Conservation (phyloP, 2,113 vertebrate genomes). For the Plecturocebus donacophilus region DNA sequence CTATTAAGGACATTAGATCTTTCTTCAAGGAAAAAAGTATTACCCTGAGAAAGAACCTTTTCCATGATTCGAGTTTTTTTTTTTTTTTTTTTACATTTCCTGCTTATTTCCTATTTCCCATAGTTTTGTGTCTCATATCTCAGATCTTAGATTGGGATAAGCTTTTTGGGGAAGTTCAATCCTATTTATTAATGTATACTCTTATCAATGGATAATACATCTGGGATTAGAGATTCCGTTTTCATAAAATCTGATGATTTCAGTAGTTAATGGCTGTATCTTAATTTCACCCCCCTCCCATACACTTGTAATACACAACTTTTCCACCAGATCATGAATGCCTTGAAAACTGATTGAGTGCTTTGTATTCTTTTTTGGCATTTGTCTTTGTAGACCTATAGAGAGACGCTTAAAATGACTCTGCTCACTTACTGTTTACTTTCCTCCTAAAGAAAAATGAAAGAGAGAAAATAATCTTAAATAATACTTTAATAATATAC, state of each 20-base stretch:
- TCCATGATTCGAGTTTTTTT: not conserved
- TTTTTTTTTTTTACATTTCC: conserved; percentile 10
- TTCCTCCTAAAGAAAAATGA: conserved; percentile 30
- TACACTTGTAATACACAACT: not conserved
- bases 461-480: conserved; percentile 34
- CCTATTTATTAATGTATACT: not conserved
- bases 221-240: not conserved
- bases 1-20: not conserved
- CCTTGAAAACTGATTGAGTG: not conserved
- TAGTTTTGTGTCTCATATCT: not conserved
- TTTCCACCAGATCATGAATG: not conserved
- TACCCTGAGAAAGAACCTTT: not conserved
- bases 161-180: not conserved
- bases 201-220: not conserved
- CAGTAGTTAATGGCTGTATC: not conserved
- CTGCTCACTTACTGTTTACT: not conserved
- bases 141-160: not conserved
- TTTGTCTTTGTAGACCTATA: conserved; percentile 28
- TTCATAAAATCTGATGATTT: conserved; percentile 42
- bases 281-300: not conserved
- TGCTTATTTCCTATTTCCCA: not conserved
- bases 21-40: conserved; percentile 1
- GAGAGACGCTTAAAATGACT: conserved; percentile 12
- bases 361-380: not conserved
- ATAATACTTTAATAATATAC: not conserved